phyloP scores from a whole-genome alignment of 1,140 invertebrate genomes.

The Polypedilum pembai region DNA sequence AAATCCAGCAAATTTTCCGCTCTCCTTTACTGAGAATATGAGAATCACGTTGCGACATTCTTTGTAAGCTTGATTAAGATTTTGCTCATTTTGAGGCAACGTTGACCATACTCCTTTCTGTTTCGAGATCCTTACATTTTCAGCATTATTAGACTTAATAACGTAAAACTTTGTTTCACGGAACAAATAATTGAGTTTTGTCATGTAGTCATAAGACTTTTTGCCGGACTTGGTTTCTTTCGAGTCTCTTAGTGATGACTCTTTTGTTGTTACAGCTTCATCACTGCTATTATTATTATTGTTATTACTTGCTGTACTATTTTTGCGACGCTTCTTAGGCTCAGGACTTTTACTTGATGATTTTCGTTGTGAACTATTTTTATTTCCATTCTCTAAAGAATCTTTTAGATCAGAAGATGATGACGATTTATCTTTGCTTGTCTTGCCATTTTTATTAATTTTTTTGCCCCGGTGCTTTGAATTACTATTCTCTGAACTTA shows the following conservation, averaged over 20 bases:
- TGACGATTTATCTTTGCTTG: not conserved
- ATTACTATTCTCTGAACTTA: slow-evolving; percentile 57
- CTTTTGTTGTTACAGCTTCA: not conserved
- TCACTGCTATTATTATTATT: not conserved
- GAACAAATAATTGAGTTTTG: slow-evolving; percentile 90
- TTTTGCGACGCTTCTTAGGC: not conserved
- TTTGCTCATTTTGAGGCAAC: slow-evolving; percentile 91
- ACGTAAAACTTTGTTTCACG: slow-evolving; percentile 92
- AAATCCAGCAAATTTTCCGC: slow-evolving; percentile 89
- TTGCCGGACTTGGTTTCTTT: slow-evolving; percentile 35
- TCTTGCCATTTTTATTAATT: not conserved
- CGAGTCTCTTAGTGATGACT: not conserved
- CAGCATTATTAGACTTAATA: slow-evolving; percentile 96
- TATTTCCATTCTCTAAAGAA: not conserved
- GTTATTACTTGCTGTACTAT: slow-evolving; percentile 5
- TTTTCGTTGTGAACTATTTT: not conserved
- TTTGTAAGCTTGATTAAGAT: slow-evolving; percentile 87
- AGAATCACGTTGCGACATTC: slow-evolving; percentile 90
- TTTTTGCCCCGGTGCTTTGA: slow-evolving; percentile 40
- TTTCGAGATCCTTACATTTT: slow-evolving; percentile 92
- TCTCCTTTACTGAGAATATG: slow-evolving; percentile 96
- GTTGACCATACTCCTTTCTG: slow-evolving; percentile 96
- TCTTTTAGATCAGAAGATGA: not conserved
- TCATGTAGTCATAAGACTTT: slow-evolving; percentile 68
- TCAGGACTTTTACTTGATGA: slow-evolving; percentile 8